phyloP scores from a whole-genome alignment of 2,888 invertebrate genomes.

The Diadegma fenestrale region DNA sequence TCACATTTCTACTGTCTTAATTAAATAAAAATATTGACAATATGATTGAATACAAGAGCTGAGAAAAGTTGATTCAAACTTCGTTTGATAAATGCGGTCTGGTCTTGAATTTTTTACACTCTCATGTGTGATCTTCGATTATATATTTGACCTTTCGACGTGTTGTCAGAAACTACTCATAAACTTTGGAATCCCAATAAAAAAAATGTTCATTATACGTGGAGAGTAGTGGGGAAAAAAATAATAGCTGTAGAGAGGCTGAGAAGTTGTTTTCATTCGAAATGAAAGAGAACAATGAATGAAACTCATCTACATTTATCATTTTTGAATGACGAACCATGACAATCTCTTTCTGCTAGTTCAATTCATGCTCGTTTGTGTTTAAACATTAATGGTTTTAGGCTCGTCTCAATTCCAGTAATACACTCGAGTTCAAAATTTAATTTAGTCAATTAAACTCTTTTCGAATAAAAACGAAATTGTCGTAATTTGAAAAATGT shows the following conservation, averaged over 20 bases:
- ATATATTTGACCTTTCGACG: neutral
- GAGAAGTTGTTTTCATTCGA: neutral
- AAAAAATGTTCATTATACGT: conserved; percentile 4
- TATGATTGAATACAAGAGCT: neutral
- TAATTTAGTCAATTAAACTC: no score
- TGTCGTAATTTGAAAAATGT: no score
- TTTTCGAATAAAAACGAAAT: no score
- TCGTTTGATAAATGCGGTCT: neutral
- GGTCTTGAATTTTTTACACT: neutral
- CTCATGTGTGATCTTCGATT: neutral
- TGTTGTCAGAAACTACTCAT: neutral
- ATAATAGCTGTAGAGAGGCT: neutral
- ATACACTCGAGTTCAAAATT: no score
- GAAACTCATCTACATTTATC: conserved; percentile 31
- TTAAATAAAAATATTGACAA: neutral
- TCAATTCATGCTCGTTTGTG: neutral
- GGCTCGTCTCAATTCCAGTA: neutral
- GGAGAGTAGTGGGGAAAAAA: neutral
- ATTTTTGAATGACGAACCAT: conserved; percentile 24
- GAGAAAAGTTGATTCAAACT: conserved; percentile 1
- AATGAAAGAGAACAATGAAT: conserved; percentile 10
- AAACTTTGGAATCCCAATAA: conserved; percentile 1
- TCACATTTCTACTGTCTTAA: neutral
- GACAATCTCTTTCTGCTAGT: conserved; percentile 9
- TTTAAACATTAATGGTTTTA: neutral